Percentiles rank a stretch among this genome's conserved stretches.
Conservation (phyloP, 1,140 invertebrate species). For the Hypothenemus hampei region DNA sequence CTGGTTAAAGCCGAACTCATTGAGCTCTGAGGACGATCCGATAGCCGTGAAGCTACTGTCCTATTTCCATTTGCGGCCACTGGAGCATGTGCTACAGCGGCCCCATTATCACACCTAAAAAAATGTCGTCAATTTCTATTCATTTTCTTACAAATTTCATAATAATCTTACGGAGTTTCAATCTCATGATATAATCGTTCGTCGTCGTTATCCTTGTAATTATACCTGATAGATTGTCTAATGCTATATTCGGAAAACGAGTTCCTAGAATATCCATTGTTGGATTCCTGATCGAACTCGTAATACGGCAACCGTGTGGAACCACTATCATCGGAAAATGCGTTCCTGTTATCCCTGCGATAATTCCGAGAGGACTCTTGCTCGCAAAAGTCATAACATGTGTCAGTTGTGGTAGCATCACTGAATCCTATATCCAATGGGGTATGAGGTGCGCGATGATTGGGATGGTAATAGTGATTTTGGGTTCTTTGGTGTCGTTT, state of each 20-base stretch:
- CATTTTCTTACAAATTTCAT: background rate
- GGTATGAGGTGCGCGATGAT: slow-evolving; percentile 18
- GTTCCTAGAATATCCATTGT: slow-evolving; percentile 29
- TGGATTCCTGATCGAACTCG: slow-evolving; percentile 37
- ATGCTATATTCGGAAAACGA: slow-evolving; percentile 29
- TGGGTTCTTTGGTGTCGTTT: background rate
- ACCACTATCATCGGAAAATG: slow-evolving; percentile 37
- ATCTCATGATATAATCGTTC: slow-evolving; percentile 35
- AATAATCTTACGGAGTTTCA: slow-evolving; percentile 29
- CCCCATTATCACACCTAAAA: slow-evolving; percentile 31
- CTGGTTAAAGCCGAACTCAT: slow-evolving; percentile 39
- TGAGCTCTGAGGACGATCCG: slow-evolving; percentile 40
- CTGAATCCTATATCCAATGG: slow-evolving; percentile 32
- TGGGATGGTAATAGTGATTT: background rate
- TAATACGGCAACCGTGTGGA: slow-evolving; percentile 37
- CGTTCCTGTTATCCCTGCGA: slow-evolving; percentile 27
- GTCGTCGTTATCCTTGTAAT: slow-evolving; percentile 26
- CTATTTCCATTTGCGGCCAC: slow-evolving; percentile 13
- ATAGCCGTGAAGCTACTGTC: slow-evolving; percentile 28
- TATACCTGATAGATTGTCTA: slow-evolving; percentile 5
- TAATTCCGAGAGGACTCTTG: slow-evolving; percentile 21
- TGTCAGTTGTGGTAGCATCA: slow-evolving; percentile 32
- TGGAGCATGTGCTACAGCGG: no score
- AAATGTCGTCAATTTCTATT: background rate
- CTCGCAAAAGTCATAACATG: slow-evolving; percentile 33